Evolutionary conservation across 2,797 vertebrate species (phyloP).

Genomic region (Aulostomus chinensis): DNA sequence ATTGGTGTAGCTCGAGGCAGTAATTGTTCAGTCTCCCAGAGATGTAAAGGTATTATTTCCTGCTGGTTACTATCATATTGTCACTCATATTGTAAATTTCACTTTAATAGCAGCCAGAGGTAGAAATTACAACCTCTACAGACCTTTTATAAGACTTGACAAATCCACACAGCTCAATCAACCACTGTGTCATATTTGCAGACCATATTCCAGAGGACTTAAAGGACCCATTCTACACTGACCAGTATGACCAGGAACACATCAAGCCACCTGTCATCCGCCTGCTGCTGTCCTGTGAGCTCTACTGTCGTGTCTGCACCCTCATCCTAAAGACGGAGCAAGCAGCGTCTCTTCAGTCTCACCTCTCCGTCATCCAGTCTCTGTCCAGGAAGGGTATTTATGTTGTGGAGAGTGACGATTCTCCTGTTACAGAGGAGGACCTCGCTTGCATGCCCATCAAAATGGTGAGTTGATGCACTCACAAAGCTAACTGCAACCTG

Average conservation of each 20-base stretch:
- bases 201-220: conserved; percentile 96
- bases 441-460: conserved; percentile 91
- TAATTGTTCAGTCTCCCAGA: too few relatives aligned
- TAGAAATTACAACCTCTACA: too few relatives aligned
- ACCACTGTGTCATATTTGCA: conserved; percentile 55
- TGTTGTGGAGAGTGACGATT: conserved; percentile 94
- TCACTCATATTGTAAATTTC: too few relatives aligned
- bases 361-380: conserved; percentile 92
- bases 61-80: too few relatives aligned
- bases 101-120: too few relatives aligned
- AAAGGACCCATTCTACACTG: conserved; percentile 95
- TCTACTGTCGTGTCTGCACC: conserved; percentile 95
- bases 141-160: too few relatives aligned
- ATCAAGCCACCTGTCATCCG: conserved; percentile 95
- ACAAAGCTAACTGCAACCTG: neutral
- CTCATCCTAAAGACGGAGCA: conserved; percentile 97
- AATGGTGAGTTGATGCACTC: conserved; percentile 87
- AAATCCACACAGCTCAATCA: neutral
- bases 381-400: conserved; percentile 97
- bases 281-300: conserved; percentile 92
- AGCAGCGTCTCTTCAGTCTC: conserved; percentile 90
- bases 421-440: conserved; percentile 89
- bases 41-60: too few relatives aligned
- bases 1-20: too few relatives aligned
- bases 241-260: conserved; percentile 98